Evolutionary conservation across 1,140 invertebrate genomes (phyloP).

Genomic region (Brevipalpus yothersi): DNA sequence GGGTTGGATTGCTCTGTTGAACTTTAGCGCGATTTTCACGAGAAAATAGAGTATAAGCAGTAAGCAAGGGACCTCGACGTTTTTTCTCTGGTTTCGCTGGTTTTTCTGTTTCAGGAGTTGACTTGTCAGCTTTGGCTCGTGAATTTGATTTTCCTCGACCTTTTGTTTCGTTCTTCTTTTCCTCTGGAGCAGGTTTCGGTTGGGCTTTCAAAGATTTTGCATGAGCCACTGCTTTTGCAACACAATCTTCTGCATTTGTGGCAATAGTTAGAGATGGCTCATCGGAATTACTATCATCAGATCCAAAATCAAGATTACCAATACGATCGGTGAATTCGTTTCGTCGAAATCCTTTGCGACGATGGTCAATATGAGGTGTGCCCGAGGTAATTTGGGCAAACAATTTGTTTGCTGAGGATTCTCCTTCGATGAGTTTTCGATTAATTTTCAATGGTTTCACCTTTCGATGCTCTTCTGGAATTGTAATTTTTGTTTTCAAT

Average conservation of each 20-base stretch:
- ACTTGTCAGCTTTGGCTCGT: neutral
- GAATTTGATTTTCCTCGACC: conserved; percentile 21
- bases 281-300: conserved; percentile 2
- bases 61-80: conserved; percentile 24
- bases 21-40: conserved; percentile 48
- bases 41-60: conserved; percentile 72
- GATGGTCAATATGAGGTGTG: neutral
- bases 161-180: conserved; percentile 19
- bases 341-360: neutral
- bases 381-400: conserved; percentile 6
- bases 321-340: neutral
- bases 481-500: too few relatives aligned
- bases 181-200: neutral
- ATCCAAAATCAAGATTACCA: neutral
- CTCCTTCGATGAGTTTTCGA: neutral
- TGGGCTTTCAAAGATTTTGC: conserved; percentile 4
- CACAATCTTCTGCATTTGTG: neutral
- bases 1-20: conserved; percentile 37
- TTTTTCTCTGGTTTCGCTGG: neutral
- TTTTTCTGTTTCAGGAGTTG: conserved; percentile 7
- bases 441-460: neutral
- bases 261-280: neutral
- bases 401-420: conserved; percentile 1
- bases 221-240: neutral
- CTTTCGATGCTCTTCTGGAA: too few relatives aligned